phyloP scores from a whole-genome alignment of 2,113 vertebrate genomes.

The Vicugna pacos region DNA sequence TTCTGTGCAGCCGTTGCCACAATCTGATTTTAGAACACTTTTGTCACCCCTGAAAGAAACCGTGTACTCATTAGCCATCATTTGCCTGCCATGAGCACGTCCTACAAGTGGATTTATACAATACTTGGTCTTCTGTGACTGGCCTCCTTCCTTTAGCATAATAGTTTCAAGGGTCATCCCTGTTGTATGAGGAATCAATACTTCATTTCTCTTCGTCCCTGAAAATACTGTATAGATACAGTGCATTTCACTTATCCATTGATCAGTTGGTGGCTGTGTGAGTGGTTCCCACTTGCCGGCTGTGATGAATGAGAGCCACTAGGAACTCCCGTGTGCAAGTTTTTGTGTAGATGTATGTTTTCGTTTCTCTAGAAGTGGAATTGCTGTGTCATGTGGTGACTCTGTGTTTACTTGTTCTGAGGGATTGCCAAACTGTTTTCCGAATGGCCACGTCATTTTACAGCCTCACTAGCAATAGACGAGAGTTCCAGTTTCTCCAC shows the following conservation, averaged over 20 bases:
- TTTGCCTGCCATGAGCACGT: accelerated
- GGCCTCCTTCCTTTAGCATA: too few relatives aligned
- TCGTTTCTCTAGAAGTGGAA: accelerated
- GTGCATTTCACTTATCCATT: accelerated
- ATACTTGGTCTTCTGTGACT: background rate
- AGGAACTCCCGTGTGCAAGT: accelerated
- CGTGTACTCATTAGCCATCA: accelerated
- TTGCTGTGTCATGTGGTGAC: background rate
- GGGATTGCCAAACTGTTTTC: background rate
- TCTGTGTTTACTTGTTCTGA: background rate
- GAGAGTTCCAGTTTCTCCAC: background rate
- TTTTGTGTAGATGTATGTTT: background rate
- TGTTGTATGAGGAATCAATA: background rate
- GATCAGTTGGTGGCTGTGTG: background rate
- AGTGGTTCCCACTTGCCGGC: too few relatives aligned
- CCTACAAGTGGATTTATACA: accelerated
- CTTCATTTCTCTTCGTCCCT: background rate
- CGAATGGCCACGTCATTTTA: accelerated
- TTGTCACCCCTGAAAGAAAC: background rate
- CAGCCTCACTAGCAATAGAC: accelerated
- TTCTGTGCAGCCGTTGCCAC: background rate
- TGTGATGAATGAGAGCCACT: accelerated
- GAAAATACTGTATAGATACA: accelerated
- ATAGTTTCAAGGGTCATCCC: background rate
- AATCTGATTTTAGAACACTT: background rate